Evolutionary conservation across 2,888 invertebrate species (phyloP), one percentile per base, ranked within the genome.

Genomic region (Epsilonema sp.): DNA sequence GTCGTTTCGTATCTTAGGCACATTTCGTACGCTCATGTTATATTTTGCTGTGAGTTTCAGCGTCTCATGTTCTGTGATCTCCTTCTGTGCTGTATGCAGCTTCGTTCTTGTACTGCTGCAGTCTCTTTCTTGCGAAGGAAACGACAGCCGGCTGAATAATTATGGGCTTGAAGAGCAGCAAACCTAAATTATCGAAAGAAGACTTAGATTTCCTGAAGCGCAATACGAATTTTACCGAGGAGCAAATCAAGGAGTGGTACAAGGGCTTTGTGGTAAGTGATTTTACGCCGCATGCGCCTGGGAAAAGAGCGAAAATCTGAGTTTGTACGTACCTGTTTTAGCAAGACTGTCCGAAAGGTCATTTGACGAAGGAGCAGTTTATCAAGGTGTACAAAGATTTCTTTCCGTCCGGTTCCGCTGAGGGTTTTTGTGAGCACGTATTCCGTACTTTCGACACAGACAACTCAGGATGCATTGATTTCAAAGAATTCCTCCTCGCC

Each of bases 171-270:
- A 63, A 63, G 51, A 58, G 58, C 50, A 59, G 59, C 44, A 63
- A 63, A 54, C 63, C 63, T 45, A 63, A 63, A 52, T 54, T 63
- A 25, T 60, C 61, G 50, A 63, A 63, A 37, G 94, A 94, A 71
- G 97, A 97, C 67, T 82, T 97, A 80, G 89, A 92, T 66, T 97
- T 94, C 73, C 77, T 97, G 58, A 90, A 90, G 72, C 80, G 84
- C 56, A 89, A 94, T 72, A 97, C 94, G 52, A 80, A 89, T 58
- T 97, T 97, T 70, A 89, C 90, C 62, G 94, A 97, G 71, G 82
- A 84, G 59, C 92, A 94, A 64, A 97, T 97, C 70, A 92, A 92
- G 70, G 92, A 94, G 73, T 97, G 94, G 94, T 94, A 97, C 73
- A 90, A 92, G 74, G 94, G 94, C 56, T 97, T 94, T 69, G 90